A percentile compares a stretch with the other conserved stretches of the same genome.
Conservation (phyloP, 2,113 vertebrate species). For the Brachirus orientalis region DNA sequence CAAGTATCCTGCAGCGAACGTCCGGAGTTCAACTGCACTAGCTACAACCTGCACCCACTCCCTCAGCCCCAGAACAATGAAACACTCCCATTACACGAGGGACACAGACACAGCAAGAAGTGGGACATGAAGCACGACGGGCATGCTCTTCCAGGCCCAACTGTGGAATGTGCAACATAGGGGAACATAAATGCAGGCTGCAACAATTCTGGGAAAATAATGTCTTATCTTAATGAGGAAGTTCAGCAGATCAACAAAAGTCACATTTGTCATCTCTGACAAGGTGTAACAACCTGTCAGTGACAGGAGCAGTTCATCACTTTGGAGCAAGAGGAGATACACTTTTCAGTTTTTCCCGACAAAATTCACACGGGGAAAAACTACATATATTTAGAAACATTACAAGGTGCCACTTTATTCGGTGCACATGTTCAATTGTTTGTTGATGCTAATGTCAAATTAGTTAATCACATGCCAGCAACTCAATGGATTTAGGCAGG, state of each 20-base stretch:
- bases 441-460: too few species aligned
- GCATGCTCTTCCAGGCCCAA: slow-evolving; percentile 51
- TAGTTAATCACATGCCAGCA: too few species aligned
- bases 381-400: too few species aligned
- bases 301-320: background rate
- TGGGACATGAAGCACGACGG: slow-evolving; percentile 60
- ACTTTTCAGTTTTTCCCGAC: too few species aligned
- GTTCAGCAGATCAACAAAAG: slow-evolving; percentile 48
- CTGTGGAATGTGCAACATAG: slow-evolving; percentile 66
- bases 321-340: too few species aligned
- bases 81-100: slow-evolving; percentile 35
- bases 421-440: too few species aligned
- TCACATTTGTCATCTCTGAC: slow-evolving; percentile 13
- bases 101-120: slow-evolving; percentile 41
- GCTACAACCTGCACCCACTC: slow-evolving; percentile 43
- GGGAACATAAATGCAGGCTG: slow-evolving; percentile 42
- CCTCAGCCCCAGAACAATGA: slow-evolving; percentile 63
- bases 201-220: slow-evolving; percentile 79
- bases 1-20: slow-evolving; percentile 23
- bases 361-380: too few species aligned
- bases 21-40: slow-evolving; percentile 33
- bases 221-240: slow-evolving; percentile 66
- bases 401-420: too few species aligned
- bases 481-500: too few species aligned
- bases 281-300: slow-evolving; percentile 6